Percentiles rank a stretch among this genome's conserved stretches.
Conservation (phyloP, 2,888 invertebrate genomes). For the Zootermopsis nevadensis region DNA sequence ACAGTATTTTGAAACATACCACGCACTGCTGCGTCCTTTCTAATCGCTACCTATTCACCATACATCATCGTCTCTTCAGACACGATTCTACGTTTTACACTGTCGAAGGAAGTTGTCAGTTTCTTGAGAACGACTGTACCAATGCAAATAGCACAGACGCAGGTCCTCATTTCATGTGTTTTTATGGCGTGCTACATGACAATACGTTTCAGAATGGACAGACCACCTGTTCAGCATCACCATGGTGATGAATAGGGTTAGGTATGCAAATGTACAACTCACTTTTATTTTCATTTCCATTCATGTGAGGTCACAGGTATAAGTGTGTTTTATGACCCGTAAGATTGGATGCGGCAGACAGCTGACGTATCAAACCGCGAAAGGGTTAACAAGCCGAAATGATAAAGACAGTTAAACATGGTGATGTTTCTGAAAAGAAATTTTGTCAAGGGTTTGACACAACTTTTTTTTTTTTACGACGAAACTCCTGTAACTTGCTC, state of each 20-base stretch:
- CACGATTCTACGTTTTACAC: too few species aligned
- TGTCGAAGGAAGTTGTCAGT: too few species aligned
- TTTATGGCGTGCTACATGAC: background rate
- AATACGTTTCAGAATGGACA: background rate
- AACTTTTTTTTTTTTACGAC: too few species aligned
- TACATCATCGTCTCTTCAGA: too few species aligned
- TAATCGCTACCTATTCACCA: too few species aligned
- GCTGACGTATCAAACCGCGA: background rate
- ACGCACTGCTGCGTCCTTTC: too few species aligned
- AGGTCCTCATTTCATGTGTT: background rate
- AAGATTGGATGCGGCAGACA: background rate
- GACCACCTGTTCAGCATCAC: conserved; percentile 1
- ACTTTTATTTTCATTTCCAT: conserved; percentile 11
- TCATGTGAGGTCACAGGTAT: background rate
- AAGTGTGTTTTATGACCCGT: background rate
- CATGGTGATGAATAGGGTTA: background rate
- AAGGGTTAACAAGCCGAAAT: background rate
- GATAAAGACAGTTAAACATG: background rate
- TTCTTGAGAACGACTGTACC: background rate
- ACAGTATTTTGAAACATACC: too few species aligned
- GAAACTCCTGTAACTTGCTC: too few species aligned
- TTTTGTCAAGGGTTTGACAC: too few species aligned
- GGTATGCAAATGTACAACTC: background rate
- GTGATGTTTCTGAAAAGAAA: background rate
- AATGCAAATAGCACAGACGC: conserved; percentile 2